Base-by-base conservation (phyloP, 1,140 invertebrate species). In the Drosophila sechellia region DNA sequence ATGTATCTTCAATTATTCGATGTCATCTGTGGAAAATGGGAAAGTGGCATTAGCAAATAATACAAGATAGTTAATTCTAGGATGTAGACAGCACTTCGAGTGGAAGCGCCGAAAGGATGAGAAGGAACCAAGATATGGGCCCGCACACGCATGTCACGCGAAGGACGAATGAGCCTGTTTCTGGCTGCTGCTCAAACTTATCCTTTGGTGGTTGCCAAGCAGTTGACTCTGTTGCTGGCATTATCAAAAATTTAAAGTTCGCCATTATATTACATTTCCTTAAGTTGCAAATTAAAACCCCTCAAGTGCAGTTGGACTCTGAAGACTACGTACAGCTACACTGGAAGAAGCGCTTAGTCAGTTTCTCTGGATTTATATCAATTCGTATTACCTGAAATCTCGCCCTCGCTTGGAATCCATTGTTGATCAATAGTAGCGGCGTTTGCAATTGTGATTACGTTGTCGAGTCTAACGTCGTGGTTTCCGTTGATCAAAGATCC, bases 241-340 rank as follows among this genome's bases (percentile, higher is more conserved):
- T 81, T 87, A 86, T 86, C 83, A 87, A 87, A 87, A 87, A 81
- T 80, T 86, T 87, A 79, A 86, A 81, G 65, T 86, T 87, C 71
- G 57, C 69, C 81, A 77, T 85, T 79, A 77, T 84, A 77, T 84
- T 74, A 57, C 68, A 86, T 77, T 81, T 80, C 70, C 75, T 81
- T 76, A 72, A 81, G 78, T 86, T 86, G 75, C 83, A 79, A 87
- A 87, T 86, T 66, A 86, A 86, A 83, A 68, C 42, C 75, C 75
- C 78, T 56, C 72, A 79, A 53, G 83, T 76, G 75, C 52, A 76
- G 57, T 58, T 34, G 20, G 43, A 49, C 50, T 43, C 43, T 40
- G 68, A 25, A 46, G 56, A 48, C 20, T 22, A 22, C 46, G 34
- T 53, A 68, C 27, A 68, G 27, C 34, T 20, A 37, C 59, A 64